Conservation (phyloP, 2,113 vertebrate genomes). For the Rhineura floridana region DNA sequence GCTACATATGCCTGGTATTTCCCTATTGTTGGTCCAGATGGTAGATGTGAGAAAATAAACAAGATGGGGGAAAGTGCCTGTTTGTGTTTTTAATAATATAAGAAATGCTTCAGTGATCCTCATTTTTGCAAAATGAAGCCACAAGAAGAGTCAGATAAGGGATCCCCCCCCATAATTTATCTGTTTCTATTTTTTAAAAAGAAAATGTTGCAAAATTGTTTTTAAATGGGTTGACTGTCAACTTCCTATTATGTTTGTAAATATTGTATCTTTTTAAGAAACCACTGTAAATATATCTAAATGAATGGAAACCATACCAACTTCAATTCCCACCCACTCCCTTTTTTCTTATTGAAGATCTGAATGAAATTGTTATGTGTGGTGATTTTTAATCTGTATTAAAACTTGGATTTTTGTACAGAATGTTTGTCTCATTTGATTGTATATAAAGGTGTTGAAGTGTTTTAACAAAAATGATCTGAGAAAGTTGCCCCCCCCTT, state of each 20-base stretch:
- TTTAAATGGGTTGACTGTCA: background rate
- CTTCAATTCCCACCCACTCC: rapidly evolving
- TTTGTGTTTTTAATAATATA: background rate
- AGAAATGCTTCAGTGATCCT: background rate
- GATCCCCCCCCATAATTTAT: background rate
- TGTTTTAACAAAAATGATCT: background rate
- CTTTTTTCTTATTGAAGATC: conserved; percentile 45
- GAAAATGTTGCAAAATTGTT: background rate
- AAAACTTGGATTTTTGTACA: conserved; percentile 57
- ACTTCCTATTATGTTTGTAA: background rate
- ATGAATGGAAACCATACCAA: background rate
- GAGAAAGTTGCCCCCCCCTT: background rate
- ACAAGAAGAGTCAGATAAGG: background rate
- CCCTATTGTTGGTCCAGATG: background rate
- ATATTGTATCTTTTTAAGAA: background rate
- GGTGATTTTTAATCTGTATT: conserved; percentile 43
- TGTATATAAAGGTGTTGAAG: too few relatives aligned
- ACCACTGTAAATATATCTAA: conserved; percentile 4
- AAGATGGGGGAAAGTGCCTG: background rate
- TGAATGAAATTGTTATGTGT: conserved; percentile 13
- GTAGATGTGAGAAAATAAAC: background rate
- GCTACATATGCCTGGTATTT: background rate
- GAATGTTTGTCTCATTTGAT: rapidly evolving
- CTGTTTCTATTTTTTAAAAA: background rate
- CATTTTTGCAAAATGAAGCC: background rate